Conservation (phyloP, 1,140 invertebrate species). For the Leptoteleia sp. region DNA sequence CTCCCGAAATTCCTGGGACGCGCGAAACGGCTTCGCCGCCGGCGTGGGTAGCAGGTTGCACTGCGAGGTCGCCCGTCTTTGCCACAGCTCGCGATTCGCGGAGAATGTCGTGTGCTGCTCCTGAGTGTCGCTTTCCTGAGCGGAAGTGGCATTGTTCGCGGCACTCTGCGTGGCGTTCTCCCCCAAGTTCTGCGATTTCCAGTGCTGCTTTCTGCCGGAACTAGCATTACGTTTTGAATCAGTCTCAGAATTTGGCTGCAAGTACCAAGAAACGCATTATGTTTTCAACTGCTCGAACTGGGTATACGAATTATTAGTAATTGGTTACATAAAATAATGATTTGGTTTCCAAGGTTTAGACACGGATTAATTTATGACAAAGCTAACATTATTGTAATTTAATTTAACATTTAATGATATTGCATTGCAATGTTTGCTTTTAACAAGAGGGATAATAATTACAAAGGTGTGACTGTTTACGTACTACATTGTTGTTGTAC, state of each 20-base stretch:
- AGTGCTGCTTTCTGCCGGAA: slow-evolving; percentile 74
- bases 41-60: slow-evolving; percentile 76
- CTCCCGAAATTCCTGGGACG: slow-evolving; percentile 79
- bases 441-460: too few species aligned
- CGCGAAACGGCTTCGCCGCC: slow-evolving; percentile 70
- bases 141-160: slow-evolving; percentile 16
- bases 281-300: too few species aligned
- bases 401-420: too few species aligned
- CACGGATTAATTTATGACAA: too few species aligned
- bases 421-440: too few species aligned
- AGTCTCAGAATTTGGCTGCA: slow-evolving; percentile 54
- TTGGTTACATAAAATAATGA: too few species aligned
- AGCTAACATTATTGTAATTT: too few species aligned
- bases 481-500: too few species aligned
- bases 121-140: slow-evolving; percentile 50
- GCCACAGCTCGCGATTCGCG: slow-evolving; percentile 84
- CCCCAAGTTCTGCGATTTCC: slow-evolving; percentile 80
- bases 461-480: too few species aligned
- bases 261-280: too few species aligned
- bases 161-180: slow-evolving; percentile 61
- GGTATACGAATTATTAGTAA: too few species aligned
- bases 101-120: slow-evolving; percentile 74
- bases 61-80: slow-evolving; percentile 83
- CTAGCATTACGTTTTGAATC: slow-evolving; percentile 68
- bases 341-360: too few species aligned